Percentiles rank a stretch among this genome's conserved stretches.
phyloP scores from a whole-genome alignment of 2,888 invertebrate genomes.

The Autographa pulchrina region DNA sequence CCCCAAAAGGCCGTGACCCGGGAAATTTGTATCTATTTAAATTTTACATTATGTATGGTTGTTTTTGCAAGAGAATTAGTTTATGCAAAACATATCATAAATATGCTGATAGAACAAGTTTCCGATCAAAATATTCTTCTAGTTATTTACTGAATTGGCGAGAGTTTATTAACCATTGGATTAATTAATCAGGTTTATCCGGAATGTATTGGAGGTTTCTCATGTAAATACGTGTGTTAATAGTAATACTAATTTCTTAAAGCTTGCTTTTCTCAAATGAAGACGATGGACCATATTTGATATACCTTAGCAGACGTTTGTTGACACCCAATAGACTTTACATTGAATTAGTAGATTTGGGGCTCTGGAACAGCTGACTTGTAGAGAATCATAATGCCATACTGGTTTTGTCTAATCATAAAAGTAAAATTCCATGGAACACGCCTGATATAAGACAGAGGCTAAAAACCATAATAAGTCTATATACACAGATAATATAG shows the following conservation, averaged over 20 bases:
- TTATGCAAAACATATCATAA: constrained; percentile 36
- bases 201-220: too few species aligned
- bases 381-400: too few species aligned
- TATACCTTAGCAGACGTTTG: too few species aligned
- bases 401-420: too few species aligned
- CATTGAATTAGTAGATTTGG: too few species aligned
- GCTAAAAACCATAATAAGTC: neutral
- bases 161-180: constrained; percentile 2
- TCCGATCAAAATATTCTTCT: constrained; percentile 6
- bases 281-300: too few species aligned
- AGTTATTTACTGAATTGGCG: neutral
- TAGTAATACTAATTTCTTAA: too few species aligned
- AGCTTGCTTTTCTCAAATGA: too few species aligned
- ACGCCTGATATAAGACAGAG: neutral
- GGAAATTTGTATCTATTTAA: neutral
- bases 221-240: too few species aligned
- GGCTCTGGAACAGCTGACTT: too few species aligned
- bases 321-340: too few species aligned
- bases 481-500: neutral
- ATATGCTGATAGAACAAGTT: constrained; percentile 35
- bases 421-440: neutral
- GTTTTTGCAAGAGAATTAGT: constrained; percentile 7
- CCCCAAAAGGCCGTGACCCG: neutral
- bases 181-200: constrained; percentile 1
- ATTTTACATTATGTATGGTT: neutral